Percentiles rank a stretch among this genome's conserved stretches.
Conservation (phyloP, 2,888 invertebrate genomes). For the Temnothorax rugatulus region DNA sequence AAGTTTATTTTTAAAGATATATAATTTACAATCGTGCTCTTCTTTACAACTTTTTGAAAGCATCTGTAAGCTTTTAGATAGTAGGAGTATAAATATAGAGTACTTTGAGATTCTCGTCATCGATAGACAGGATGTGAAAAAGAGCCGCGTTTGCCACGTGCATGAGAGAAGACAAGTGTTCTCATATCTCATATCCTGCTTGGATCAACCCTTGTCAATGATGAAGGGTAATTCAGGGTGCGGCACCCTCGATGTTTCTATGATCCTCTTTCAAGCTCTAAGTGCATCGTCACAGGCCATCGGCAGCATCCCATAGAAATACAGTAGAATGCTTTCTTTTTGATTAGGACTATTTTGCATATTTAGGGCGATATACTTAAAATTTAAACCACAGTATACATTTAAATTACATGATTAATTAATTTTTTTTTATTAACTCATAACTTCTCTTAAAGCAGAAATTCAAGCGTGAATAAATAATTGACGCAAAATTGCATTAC, state of each 20-base stretch:
- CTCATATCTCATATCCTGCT: slow-evolving; percentile 61
- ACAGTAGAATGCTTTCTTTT: neutral
- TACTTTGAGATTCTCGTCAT: slow-evolving; percentile 1
- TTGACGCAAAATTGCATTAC: neutral
- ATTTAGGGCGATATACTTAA: neutral
- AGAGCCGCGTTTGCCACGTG: slow-evolving; percentile 69
- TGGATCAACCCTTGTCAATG: slow-evolving; percentile 52
- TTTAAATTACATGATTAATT: neutral
- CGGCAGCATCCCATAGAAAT: slow-evolving; percentile 10
- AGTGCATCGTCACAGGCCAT: slow-evolving; percentile 18
- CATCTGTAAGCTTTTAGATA: neutral
- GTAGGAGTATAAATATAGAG: neutral
- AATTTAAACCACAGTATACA: neutral
- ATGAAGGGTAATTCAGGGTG: slow-evolving; percentile 40
- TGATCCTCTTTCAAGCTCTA: slow-evolving; percentile 22
- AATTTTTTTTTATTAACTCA: neutral
- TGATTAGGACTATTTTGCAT: neutral
- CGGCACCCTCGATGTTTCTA: slow-evolving; percentile 23
- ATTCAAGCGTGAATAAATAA: neutral
- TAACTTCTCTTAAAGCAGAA: neutral
- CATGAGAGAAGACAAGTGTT: slow-evolving; percentile 72
- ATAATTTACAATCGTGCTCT: neutral
- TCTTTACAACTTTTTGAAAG: neutral
- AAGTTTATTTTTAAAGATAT: neutral
- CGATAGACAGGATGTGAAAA: slow-evolving; percentile 69